Base-by-base conservation (phyloP, 2,888 invertebrate genomes). In the Cephus pulcher region DNA sequence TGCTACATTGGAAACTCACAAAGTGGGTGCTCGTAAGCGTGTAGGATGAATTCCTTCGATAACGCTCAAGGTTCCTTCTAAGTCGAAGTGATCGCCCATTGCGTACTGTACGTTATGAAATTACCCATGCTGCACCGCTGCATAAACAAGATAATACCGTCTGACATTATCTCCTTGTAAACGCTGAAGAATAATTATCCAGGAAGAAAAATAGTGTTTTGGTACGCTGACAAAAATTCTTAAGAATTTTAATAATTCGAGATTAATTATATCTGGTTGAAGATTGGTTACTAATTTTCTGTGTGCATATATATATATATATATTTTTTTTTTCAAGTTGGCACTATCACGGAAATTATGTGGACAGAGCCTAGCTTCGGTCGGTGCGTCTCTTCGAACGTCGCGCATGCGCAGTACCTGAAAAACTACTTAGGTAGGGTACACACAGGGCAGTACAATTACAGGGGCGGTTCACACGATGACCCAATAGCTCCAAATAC, bases 401-500 rank as follows among this genome's bases (percentile, higher is more conserved):
- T 56, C 40, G 6, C 40, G 40, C 40, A 56, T 56, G 40, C 40
- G 23, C 40, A 56, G 40, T 56, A 23, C 23, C 23, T 9, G 40
- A 6, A 23, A 56, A 56, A 56, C 9, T 56, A 56, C 23, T 56
- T 56, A 9, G 56, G 23, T 23, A 23, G 23, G 9, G 23, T 56
- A 56, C 56, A 56, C 56, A 23, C 56, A 23, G 56, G 56, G 23
- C 74, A 56, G 34, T 37, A 68, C 76, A 73, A 68, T 23, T 35
- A 76, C 23, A 68, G 30, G 11, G 34, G 34, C 56, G 15, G 23
- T 56, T 33, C 71, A n/a, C 32, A 71, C 71, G 71, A 79, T 80
- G 80, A 80, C 80, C 79, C 81, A 84, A 84, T 81, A 80, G 79
- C 37, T 73, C 84, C 83, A 81, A 83, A 84, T 84, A 82, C 71